phyloP scores from a whole-genome alignment of 2,797 vertebrate genomes.

The Coendou prehensilis region DNA sequence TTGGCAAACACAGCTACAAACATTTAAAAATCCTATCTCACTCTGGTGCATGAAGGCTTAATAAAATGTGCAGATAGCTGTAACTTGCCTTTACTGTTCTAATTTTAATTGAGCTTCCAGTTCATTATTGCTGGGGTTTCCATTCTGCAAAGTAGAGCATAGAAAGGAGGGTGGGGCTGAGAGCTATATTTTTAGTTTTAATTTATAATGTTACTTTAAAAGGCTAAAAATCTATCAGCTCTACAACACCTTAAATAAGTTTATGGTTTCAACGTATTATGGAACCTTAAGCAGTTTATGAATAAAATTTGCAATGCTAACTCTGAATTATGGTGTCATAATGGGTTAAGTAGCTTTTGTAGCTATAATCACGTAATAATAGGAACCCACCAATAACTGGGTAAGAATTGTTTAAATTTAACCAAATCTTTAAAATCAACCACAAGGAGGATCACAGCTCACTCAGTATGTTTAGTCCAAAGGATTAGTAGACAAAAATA shows the following conservation, averaged over 20 bases:
- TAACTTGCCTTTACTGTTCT: not conserved
- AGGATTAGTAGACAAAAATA: not conserved
- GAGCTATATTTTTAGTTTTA: constrained; percentile 50
- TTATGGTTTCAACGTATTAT: constrained; percentile 26
- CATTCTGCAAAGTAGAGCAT: constrained; percentile 19
- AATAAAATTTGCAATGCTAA: not conserved
- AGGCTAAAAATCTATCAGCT: constrained; percentile 55
- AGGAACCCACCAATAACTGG: not conserved
- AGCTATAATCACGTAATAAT: not conserved
- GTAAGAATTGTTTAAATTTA: not conserved
- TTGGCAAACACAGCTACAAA: constrained; percentile 74
- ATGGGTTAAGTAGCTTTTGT: not conserved
- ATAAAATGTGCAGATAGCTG: not conserved
- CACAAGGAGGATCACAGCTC: not conserved
- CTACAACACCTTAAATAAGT: not conserved
- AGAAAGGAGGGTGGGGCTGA: not conserved
- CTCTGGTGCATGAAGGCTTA: constrained; percentile 64
- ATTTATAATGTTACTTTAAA: constrained; percentile 44
- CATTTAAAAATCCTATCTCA: constrained; percentile 71
- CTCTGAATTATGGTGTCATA: not conserved
- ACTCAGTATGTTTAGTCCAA: not conserved
- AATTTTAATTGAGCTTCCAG: constrained; percentile 57
- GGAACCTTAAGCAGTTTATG: not conserved
- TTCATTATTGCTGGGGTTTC: constrained; percentile 33
- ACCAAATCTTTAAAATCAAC: not conserved